Percentiles rank a stretch among this genome's conserved stretches.
phyloP scores from a whole-genome alignment of 1,140 invertebrate genomes.

The Sminthurides bifidus region DNA sequence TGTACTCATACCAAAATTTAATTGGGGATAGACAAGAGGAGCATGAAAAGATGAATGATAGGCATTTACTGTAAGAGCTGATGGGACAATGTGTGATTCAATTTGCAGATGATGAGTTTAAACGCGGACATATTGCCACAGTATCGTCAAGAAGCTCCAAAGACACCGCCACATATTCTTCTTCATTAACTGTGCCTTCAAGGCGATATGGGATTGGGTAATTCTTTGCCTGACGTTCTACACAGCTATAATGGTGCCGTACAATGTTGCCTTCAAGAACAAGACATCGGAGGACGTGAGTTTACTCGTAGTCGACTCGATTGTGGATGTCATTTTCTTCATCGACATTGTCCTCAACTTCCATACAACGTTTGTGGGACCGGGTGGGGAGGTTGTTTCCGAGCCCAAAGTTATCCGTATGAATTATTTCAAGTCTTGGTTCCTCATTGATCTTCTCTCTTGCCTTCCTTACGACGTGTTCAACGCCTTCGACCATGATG shows the following conservation, averaged over 20 bases:
- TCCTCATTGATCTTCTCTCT: slow-evolving; percentile 96
- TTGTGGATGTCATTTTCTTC: slow-evolving; percentile 99
- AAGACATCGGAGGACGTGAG: slow-evolving; percentile 98
- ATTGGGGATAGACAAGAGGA: no score
- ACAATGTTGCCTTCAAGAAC: slow-evolving; percentile 99
- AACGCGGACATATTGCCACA: slow-evolving; percentile 95
- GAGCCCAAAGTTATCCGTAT: slow-evolving; percentile 94
- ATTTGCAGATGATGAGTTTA: slow-evolving; percentile 80
- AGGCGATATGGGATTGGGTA: slow-evolving; percentile 98
- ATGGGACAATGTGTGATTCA: no score
- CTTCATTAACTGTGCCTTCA: slow-evolving; percentile 97
- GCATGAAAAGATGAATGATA: no score
- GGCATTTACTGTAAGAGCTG: no score
- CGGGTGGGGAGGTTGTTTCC: slow-evolving; percentile 73
- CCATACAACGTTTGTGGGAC: slow-evolving; percentile 98
- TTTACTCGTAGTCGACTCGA: slow-evolving; percentile 90
- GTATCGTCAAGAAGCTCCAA: slow-evolving; percentile 98
- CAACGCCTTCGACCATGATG: slow-evolving; percentile 98
- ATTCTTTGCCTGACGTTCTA: slow-evolving; percentile 99
- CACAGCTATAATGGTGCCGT: slow-evolving; percentile 99
- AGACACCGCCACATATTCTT: slow-evolving; percentile 94
- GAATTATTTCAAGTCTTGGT: slow-evolving; percentile 99
- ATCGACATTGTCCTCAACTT: slow-evolving; percentile 99
- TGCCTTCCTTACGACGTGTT: slow-evolving; percentile 99
- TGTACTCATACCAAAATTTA: no score